Evolutionary conservation across 2,113 vertebrate species (phyloP).

Genomic region (Epinephelus fuscoguttatus): DNA sequence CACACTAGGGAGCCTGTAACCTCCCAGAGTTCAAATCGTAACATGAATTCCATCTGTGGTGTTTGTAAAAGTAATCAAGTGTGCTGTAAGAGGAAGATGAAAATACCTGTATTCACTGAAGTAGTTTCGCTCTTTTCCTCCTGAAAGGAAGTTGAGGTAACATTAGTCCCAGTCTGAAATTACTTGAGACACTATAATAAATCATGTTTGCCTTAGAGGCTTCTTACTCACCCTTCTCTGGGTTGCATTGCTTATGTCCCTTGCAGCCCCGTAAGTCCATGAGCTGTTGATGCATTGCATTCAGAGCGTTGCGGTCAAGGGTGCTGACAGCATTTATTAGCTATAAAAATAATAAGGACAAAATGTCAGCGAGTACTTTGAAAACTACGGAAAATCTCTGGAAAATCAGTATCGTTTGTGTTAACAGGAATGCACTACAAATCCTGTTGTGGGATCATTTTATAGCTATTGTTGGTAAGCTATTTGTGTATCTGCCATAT

Average conservation of each 20-base stretch:
- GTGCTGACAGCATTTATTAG: conserved; percentile 93
- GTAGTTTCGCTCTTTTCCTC: conserved; percentile 91
- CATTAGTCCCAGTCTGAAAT: conserved; percentile 43
- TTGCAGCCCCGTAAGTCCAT: conserved; percentile 94
- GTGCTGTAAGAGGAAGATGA: conserved; percentile 33
- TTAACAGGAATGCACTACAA: conserved; percentile 30
- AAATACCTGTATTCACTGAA: conserved; percentile 95
- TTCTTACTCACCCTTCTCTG: conserved; percentile 89
- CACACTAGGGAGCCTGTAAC: conserved; percentile 46
- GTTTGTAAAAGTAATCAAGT: conserved; percentile 64
- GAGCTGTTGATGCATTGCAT: conserved; percentile 92
- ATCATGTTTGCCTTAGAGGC: conserved; percentile 42
- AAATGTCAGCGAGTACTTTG: conserved; percentile 39
- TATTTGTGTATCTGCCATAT: conserved; percentile 5
- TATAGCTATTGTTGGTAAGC: conserved; percentile 16
- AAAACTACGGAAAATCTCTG: conserved; percentile 23
- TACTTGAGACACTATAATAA: not conserved
- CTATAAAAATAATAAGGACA: conserved; percentile 78
- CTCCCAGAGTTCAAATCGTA: conserved; percentile 45
- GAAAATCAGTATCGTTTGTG: conserved; percentile 9
- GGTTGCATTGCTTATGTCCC: conserved; percentile 95
- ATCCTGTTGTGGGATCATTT: conserved; percentile 31
- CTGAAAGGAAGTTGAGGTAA: conserved; percentile 78
- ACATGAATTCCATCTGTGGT: conserved; percentile 62
- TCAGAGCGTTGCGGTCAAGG: conserved; percentile 90